Evolutionary conservation across 2,113 vertebrate species (phyloP).

Genomic region (Oreotrochilus melanogaster): DNA sequence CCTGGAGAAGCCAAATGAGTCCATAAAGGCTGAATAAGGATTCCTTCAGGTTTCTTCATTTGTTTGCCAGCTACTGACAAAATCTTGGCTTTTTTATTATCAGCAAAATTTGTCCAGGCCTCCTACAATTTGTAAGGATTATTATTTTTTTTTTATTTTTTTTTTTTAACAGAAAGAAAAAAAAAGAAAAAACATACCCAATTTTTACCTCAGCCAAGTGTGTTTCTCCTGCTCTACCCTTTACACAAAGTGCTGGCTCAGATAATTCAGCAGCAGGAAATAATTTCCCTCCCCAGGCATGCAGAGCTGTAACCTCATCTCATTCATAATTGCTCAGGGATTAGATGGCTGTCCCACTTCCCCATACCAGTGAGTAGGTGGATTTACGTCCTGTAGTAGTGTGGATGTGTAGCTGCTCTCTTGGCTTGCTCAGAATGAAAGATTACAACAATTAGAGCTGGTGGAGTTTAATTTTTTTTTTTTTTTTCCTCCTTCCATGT

Average conservation of each 20-base stretch:
- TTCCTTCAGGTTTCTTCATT: not conserved
- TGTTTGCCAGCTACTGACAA: not conserved
- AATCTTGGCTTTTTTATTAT: not conserved
- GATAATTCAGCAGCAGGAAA: rapidly evolving
- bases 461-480: too few species aligned
- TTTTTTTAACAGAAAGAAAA: not conserved
- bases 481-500: rapidly evolving
- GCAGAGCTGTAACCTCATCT: not conserved
- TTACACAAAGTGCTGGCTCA: rapidly evolving
- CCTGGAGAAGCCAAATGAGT: not conserved
- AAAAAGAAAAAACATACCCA: not conserved
- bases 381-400: rapidly evolving
- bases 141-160: too few species aligned
- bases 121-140: too few species aligned
- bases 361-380: rapidly evolving
- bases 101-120: rapidly evolving
- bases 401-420: rapidly evolving
- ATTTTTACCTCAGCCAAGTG: not conserved
- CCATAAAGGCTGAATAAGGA: not conserved
- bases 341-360: not conserved
- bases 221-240: not conserved
- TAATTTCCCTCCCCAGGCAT: not conserved
- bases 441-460: rapidly evolving
- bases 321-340: not conserved
- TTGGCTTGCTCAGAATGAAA: not conserved